Base-by-base conservation (phyloP, 2,797 vertebrate genomes). In the Acipenser transmontanus region DNA sequence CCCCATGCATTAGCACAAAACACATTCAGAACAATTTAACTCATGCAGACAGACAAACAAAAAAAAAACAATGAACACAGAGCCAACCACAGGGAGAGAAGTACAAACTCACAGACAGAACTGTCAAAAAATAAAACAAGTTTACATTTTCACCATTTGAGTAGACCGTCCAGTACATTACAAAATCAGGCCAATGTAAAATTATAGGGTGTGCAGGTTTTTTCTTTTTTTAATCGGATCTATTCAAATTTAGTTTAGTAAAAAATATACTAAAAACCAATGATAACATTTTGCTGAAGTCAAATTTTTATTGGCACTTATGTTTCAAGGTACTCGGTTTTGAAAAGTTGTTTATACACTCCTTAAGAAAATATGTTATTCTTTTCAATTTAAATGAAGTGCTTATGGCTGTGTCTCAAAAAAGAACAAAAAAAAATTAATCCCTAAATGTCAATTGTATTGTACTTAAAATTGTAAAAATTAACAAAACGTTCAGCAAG, bases 1-100 rank as follows among this genome's bases (percentile, higher is more conserved):
- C 34, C 82, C 82, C 93, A 95, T 94, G 93, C 93, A 89, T 79
- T 84, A 84, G 88, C 83, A 84, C 82, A 69, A 87, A 83, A 86
- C 84, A 82, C 77, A 74, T 68, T 59, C 80, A 76, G 83, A 82
- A 88, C 89, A 92, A 76, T 82, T 89, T 84, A 89, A 88, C 78
- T 90, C 93, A 93, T 94, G 93, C 93, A 92, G 84, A 91, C 81
- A 74, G 75, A 93, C 78, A 79, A 76, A 74, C 81, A 69, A 75
- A 86, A 79, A 81, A 56, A 73, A n/a, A 60, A 62, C 68, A 52
- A 70, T 63, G 13, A 17, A 59, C 61, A 66, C n/a, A 17, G 17
- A 17, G 17, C 17, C 17, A 79, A 76, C 82, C 88, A 83, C 76
- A 85, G 87, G 92, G 91, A 91, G 89, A 89, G 86, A 79, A 85